These are phyloP conservation scores for Saccopteryx leptura DNA, from an alignment of 2,113 vertebrate species.

Conservation along the genomic window DNA sequence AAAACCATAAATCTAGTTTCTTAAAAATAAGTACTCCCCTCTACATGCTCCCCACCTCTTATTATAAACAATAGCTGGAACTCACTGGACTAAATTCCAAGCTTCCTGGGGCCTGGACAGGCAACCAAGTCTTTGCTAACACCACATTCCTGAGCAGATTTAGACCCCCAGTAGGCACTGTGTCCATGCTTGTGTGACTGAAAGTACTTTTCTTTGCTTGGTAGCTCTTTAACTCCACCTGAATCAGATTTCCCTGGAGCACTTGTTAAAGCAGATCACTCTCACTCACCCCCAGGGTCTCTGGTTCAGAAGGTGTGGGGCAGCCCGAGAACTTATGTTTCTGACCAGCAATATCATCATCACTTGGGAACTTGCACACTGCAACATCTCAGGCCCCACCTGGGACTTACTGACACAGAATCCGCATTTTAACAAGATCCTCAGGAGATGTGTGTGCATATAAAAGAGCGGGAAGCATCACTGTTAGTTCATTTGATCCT, in stretches of 20 bases:
- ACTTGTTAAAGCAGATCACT: neutral
- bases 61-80: neutral
- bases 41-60: neutral
- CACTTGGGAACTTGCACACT: neutral
- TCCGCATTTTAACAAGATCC: neutral
- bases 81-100: neutral
- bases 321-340: neutral
- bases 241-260: neutral
- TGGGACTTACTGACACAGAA: too few relatives aligned
- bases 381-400: neutral
- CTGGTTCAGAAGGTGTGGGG: neutral
- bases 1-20: neutral
- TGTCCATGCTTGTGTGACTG: neutral
- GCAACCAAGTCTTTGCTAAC: too few relatives aligned
- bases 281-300: too few relatives aligned
- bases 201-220: accelerated
- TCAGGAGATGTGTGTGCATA: neutral
- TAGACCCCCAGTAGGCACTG: neutral
- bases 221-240: neutral
- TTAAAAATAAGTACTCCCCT: neutral
- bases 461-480: neutral
- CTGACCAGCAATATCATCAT: neutral
- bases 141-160: neutral
- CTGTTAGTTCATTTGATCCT: neutral
- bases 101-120: neutral